Conservation (phyloP, 2,797 vertebrate genomes). For the Echeneis naucrates region DNA sequence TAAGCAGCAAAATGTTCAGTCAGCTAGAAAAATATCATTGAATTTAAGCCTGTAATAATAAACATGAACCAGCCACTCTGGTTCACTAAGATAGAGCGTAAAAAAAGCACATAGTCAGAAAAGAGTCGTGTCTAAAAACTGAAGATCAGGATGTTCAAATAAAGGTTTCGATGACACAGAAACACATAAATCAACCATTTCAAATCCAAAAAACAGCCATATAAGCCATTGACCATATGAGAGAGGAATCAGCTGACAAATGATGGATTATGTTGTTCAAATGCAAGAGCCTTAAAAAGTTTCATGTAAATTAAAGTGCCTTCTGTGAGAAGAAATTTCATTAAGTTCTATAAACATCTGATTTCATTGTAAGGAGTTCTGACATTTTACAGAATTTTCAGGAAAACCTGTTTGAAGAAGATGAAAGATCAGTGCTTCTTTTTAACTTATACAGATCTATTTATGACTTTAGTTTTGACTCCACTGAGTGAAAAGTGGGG, state of each 20-base stretch:
- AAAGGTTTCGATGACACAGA: neutral
- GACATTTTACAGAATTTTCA: neutral
- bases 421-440: neutral
- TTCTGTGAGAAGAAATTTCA: neutral
- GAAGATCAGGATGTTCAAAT: neutral
- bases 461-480: conserved; percentile 7
- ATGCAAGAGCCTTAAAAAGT: neutral
- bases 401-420: neutral
- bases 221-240: neutral
- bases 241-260: conserved; percentile 1
- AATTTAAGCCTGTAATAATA: neutral
- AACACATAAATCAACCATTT: neutral
- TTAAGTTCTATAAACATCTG: neutral
- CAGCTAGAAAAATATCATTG: neutral
- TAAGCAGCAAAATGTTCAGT: neutral
- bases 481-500: neutral
- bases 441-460: conserved; percentile 6
- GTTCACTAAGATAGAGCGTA: neutral
- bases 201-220: neutral
- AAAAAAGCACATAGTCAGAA: neutral
- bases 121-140: neutral
- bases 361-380: neutral
- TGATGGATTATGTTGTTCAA: conserved; percentile 5
- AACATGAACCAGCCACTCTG: neutral
- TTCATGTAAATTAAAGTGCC: neutral